These are phyloP conservation scores for Globicephala melas DNA, from an alignment of 2,113 vertebrate species.

Conservation along the genomic window DNA sequence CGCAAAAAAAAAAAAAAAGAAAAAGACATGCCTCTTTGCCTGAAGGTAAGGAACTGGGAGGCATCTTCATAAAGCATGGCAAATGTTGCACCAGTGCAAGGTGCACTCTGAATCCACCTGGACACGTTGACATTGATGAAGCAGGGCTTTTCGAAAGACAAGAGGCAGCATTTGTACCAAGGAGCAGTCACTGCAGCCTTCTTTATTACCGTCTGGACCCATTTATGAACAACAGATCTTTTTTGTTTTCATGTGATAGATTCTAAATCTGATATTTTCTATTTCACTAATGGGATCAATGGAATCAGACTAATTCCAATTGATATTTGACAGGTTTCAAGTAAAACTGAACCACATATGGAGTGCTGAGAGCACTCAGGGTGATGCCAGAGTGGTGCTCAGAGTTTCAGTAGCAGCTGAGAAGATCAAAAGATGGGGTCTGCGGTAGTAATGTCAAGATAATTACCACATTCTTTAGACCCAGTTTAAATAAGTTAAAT, in stretches of 20 bases:
- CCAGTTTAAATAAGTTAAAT: slow-evolving; percentile 70
- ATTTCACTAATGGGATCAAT: slow-evolving; percentile 90
- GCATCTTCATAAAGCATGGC: not conserved
- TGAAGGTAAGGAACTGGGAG: not conserved
- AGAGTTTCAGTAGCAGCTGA: slow-evolving; percentile 78
- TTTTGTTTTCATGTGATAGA: slow-evolving; percentile 73
- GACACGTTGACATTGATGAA: not conserved
- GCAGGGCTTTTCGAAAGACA: not conserved
- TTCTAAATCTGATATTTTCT: slow-evolving; percentile 38
- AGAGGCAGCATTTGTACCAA: not conserved
- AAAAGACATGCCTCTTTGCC: not conserved
- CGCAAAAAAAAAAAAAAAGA: too few species aligned
- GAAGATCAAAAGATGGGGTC: slow-evolving; percentile 81
- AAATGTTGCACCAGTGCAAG: not conserved
- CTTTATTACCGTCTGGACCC: not conserved
- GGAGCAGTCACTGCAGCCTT: not conserved
- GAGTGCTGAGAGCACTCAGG: slow-evolving; percentile 80
- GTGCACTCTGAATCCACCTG: not conserved
- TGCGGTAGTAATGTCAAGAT: slow-evolving; percentile 69
- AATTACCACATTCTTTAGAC: slow-evolving; percentile 70
- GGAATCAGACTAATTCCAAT: slow-evolving; percentile 83
- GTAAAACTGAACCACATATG: slow-evolving; percentile 88
- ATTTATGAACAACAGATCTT: not conserved
- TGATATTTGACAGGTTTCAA: slow-evolving; percentile 89
- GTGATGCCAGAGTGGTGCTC: slow-evolving; percentile 79